phyloP scores from a whole-genome alignment of 2,797 vertebrate species.

The Dipus sagitta region DNA sequence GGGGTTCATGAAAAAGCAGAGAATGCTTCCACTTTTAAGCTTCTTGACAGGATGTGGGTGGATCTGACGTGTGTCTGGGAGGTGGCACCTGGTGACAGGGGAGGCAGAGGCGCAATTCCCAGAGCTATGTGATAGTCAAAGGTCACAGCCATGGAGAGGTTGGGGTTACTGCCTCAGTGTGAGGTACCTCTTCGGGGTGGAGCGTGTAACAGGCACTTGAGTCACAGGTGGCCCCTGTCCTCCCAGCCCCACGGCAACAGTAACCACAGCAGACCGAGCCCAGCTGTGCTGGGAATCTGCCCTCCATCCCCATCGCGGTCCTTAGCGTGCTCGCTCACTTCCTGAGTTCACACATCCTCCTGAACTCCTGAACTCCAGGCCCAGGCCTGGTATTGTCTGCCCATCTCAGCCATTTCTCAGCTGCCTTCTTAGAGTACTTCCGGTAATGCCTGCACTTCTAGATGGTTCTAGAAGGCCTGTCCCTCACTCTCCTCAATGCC shows the following conservation, averaged over 20 bases:
- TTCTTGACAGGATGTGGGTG: neutral
- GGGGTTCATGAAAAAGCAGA: neutral
- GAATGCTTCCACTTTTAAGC: neutral
- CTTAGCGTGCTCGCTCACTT: neutral
- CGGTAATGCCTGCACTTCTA: neutral
- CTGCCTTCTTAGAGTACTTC: neutral
- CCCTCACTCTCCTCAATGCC: accelerated
- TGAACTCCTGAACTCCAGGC: neutral
- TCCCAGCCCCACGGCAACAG: neutral
- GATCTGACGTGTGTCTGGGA: neutral
- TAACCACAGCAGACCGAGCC: slow-evolving; percentile 6
- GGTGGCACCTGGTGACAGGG: neutral
- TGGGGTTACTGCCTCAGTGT: neutral
- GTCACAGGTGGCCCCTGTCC: neutral
- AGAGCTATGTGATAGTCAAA: neutral
- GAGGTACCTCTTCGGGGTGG: no score
- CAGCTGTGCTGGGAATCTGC: neutral
- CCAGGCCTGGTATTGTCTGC: neutral
- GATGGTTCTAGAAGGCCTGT: neutral
- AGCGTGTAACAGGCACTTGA: neutral
- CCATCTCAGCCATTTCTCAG: no score
- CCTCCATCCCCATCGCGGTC: accelerated
- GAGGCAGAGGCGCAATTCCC: neutral
- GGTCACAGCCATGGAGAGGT: neutral
- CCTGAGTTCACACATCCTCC: neutral